Evolutionary conservation across 2,888 invertebrate genomes (phyloP), one percentile per base, ranked within the genome.

Genomic region (Orthonevra nobilis): DNA sequence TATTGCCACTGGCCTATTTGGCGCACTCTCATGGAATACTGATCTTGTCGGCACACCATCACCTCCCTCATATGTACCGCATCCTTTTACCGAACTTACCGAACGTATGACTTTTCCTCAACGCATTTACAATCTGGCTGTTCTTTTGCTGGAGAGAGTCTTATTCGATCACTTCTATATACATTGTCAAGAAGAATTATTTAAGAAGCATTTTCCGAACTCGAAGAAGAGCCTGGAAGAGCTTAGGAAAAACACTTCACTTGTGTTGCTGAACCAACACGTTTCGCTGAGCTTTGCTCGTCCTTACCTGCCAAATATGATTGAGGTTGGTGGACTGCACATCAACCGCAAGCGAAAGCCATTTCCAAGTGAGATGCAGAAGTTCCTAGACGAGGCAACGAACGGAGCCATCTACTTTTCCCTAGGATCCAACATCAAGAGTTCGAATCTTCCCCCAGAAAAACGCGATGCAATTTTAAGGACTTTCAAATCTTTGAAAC

Each of bases 351-450:
- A 85, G 12, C 81, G 82, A 1, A 83, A 83, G 5, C 84, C 86
- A 0, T 70, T 89, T 48, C 88, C 89, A 0, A 70, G 64, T 34
- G 86, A 89, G 26, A 84, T 90, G 5, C 84, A 88, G 58, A 81
- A 84, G 12, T 89, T 89, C 40, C 82, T 90, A 2, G 87, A 89
- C 26, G 85, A 84, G 0, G 87, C 90, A 2, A 75, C 83, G 23
- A 83, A 90, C 69, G 90, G 90, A 0, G 90, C 87, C 2, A 86
- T 90, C 14, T 89, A 89, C 75, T 90, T 90, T 70, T 89, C 90
- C 0, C 86, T 91, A 87, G 91, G 91, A 9, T 87, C 89, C 1
- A 88, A 87, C 54, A 15, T 89, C 2, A 85, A 83, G 52, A 85
- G 87, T 40, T 84, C 83, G 50, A 56, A 73, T 36, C 56, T 89